Percentiles rank a stretch among this genome's conserved stretches.
Conservation (phyloP, 2,797 vertebrate genomes). For the Cephalopachus bancanus region DNA sequence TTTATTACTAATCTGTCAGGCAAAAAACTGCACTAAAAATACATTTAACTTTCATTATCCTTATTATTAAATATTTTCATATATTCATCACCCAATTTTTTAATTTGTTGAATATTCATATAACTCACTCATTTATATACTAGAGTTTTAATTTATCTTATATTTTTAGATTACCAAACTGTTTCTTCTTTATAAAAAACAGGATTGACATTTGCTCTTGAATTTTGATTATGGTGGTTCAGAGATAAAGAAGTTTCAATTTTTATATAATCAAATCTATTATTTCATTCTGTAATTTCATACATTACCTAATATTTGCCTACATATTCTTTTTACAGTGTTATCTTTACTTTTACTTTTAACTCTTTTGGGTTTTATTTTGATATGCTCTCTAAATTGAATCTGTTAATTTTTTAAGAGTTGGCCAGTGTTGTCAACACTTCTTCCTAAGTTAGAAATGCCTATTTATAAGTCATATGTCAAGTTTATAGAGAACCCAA, state of each 20-base stretch:
- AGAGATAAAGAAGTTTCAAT: background rate
- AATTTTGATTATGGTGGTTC: background rate
- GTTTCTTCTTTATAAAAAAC: background rate
- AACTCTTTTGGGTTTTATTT: background rate
- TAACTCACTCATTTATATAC: background rate
- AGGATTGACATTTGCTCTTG: background rate
- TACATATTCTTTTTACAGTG: background rate
- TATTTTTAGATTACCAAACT: background rate
- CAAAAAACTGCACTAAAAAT: constrained; percentile 2
- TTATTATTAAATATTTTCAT: background rate
- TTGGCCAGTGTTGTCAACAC: background rate
- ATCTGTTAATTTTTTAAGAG: background rate
- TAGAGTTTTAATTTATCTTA: background rate
- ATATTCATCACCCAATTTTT: background rate
- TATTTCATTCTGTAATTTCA: constrained; percentile 23
- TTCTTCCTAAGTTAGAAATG: background rate
- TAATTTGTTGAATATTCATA: background rate
- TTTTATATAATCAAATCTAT: background rate
- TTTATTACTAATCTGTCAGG: background rate
- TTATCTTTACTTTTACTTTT: background rate
- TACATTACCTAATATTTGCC: background rate
- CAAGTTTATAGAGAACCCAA: background rate
- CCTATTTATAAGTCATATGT: background rate
- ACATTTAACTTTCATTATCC: background rate
- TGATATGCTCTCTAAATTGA: background rate